Conservation (phyloP, 2,888 invertebrate genomes). For the Ochropleura leucogaster region DNA sequence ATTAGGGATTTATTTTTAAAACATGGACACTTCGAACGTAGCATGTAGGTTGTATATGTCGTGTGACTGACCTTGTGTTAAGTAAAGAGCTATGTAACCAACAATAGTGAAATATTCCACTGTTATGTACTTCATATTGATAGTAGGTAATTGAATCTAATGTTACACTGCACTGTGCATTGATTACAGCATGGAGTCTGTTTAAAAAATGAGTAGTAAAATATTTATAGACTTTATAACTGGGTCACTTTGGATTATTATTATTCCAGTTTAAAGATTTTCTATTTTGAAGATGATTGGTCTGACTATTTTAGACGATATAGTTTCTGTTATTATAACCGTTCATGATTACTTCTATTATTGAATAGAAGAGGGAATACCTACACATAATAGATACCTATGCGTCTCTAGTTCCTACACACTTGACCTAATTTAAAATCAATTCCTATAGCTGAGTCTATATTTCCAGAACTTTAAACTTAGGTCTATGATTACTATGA, state of each 20-base stretch:
- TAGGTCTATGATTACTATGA: background rate
- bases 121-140: conserved; percentile 31
- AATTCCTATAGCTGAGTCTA: conserved; percentile 13
- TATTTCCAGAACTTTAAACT: background rate
- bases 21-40: conserved; percentile 15
- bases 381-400: background rate
- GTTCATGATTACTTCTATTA: background rate
- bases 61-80: conserved; percentile 60
- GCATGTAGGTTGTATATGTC: conserved; percentile 29
- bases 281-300: conserved; percentile 8
- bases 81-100: conserved; percentile 39
- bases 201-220: conserved; percentile 40
- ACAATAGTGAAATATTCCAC: conserved; percentile 39
- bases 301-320: background rate
- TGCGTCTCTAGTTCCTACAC: background rate
- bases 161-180: conserved; percentile 38
- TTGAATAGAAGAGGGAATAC: background rate
- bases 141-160: conserved; percentile 43
- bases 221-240: conserved; percentile 39
- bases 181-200: conserved; percentile 36
- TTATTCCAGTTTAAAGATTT: conserved; percentile 6
- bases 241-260: conserved; percentile 43
- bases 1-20: conserved; percentile 30
- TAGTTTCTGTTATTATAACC: background rate
- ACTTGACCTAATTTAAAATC: conserved; percentile 37